phyloP scores from a whole-genome alignment of 1,140 invertebrate genomes.

The Euwallacea similis region DNA sequence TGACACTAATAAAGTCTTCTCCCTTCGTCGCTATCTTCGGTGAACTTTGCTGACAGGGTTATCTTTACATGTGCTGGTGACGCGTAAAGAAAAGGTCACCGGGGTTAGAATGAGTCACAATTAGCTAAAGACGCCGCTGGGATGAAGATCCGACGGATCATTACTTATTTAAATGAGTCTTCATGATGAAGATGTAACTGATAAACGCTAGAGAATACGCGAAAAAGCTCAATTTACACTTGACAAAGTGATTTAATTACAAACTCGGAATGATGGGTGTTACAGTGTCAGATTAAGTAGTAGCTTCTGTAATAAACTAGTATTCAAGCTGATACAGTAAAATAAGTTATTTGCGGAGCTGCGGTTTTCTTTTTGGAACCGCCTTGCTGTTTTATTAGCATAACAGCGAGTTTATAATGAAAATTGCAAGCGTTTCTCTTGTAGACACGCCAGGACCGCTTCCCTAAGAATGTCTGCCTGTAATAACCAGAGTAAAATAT shows the following conservation, averaged over 20 bases:
- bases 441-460: constrained; percentile 18
- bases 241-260: constrained; percentile 2
- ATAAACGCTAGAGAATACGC: neutral
- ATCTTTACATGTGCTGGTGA: constrained; percentile 19
- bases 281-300: constrained; percentile 9
- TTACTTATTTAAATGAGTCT: constrained; percentile 22
- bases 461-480: constrained; percentile 22
- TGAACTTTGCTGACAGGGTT: constrained; percentile 21
- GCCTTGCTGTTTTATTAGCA: constrained; percentile 29
- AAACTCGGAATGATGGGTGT: neutral
- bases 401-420: constrained; percentile 26
- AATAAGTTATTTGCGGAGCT: constrained; percentile 24
- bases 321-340: neutral
- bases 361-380: constrained; percentile 13
- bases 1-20: constrained; percentile 24
- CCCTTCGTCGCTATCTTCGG: constrained; percentile 14
- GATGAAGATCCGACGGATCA: constrained; percentile 15
- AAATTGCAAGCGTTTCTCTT: constrained; percentile 24
- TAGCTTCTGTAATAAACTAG: neutral
- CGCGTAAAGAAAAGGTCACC: constrained; percentile 26
- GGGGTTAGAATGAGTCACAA: constrained; percentile 31
- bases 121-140: constrained; percentile 30
- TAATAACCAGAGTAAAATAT: constrained; percentile 28
- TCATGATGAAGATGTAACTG: constrained; percentile 17
- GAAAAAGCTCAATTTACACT: neutral